Conservation (phyloP, 2,888 invertebrate species). For the Druceiella hillmani region DNA sequence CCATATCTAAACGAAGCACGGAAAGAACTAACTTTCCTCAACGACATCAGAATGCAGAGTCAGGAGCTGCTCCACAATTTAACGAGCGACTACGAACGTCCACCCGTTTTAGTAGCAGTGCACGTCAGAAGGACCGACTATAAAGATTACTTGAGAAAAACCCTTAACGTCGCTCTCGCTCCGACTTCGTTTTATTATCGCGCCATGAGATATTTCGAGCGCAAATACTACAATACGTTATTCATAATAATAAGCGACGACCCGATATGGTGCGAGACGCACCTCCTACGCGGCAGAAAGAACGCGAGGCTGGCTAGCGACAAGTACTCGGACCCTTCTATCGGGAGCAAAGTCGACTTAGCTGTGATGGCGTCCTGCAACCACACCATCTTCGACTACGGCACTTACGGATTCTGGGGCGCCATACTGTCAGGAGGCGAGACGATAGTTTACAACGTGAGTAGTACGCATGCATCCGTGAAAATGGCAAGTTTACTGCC, state of each 20-base stretch:
- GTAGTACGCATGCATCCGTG: conserved; percentile 22
- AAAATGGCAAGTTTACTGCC: neutral
- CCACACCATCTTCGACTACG: conserved; percentile 49
- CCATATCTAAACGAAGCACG: conserved; percentile 52
- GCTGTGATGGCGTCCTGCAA: conserved; percentile 46
- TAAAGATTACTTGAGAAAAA: conserved; percentile 48
- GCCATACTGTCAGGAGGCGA: conserved; percentile 46
- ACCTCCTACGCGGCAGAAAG: conserved; percentile 29
- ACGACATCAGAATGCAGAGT: conserved; percentile 40
- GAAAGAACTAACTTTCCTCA: conserved; percentile 50
- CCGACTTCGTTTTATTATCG: conserved; percentile 33
- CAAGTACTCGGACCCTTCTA: conserved; percentile 16
- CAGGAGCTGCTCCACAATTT: conserved; percentile 36
- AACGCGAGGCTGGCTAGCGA: conserved; percentile 38
- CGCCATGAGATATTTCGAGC: conserved; percentile 40
- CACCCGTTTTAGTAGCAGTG: conserved; percentile 44
- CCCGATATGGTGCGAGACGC: conserved; percentile 38
- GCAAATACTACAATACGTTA: conserved; percentile 33
- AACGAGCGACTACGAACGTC: conserved; percentile 26
- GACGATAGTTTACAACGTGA: conserved; percentile 38
- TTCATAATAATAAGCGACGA: conserved; percentile 47
- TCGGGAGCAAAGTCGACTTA: conserved; percentile 32
- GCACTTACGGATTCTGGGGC: conserved; percentile 48
- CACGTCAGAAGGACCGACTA: conserved; percentile 55
- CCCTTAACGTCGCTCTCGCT: conserved; percentile 38